Conservation (phyloP, 2,113 vertebrate species). For the Agelaius tricolor region DNA sequence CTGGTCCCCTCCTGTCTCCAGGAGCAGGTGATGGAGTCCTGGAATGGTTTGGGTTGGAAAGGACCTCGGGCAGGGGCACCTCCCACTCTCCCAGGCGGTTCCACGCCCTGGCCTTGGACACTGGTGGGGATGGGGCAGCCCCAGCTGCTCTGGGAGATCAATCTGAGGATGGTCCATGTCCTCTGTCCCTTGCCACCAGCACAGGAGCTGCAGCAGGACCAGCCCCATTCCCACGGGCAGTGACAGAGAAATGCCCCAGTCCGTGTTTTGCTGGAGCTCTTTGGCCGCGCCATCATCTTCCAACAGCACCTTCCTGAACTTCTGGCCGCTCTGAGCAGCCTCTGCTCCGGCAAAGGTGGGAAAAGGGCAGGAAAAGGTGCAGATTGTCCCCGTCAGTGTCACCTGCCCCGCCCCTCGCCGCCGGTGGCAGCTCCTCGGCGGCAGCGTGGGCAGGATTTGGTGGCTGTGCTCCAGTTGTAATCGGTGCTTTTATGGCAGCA, state of each 20-base stretch:
- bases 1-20: neutral
- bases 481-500: accelerated
- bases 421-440: accelerated
- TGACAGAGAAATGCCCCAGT: accelerated
- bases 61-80: neutral
- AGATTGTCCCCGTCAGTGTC: neutral
- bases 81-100: accelerated
- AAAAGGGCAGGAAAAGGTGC: neutral
- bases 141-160: neutral
- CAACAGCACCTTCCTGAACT: neutral
- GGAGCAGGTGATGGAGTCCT: neutral
- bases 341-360: neutral
- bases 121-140: neutral
- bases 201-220: neutral
- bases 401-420: neutral
- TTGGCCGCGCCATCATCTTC: accelerated
- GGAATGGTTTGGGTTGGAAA: neutral
- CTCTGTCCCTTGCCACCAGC: too few relatives aligned
- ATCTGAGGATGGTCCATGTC: accelerated
- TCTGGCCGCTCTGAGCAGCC: neutral
- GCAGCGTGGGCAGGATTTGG: neutral
- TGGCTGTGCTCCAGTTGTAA: accelerated
- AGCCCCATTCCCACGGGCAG: neutral
- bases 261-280: neutral
- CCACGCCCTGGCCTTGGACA: neutral